Conservation (phyloP, 2,797 vertebrate genomes). For the Acanthornis magna region DNA sequence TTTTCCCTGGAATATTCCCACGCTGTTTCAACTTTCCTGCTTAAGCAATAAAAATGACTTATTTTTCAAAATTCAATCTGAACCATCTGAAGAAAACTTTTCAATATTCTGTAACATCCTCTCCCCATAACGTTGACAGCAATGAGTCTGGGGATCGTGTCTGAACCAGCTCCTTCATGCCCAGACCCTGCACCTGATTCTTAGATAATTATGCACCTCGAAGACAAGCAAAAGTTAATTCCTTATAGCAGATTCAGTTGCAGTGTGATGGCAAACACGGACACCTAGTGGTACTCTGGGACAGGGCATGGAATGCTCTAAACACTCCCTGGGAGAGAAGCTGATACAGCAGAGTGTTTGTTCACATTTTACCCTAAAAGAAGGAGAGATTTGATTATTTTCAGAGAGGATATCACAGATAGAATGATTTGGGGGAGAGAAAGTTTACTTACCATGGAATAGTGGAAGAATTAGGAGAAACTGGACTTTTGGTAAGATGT, state of each 20-base stretch:
- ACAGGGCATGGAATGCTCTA: neutral
- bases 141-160: neutral
- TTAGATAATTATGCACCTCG: neutral
- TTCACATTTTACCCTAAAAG: neutral
- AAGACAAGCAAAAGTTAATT: neutral
- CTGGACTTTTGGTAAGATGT: neutral
- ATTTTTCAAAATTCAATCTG: neutral
- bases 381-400: neutral
- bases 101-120: neutral
- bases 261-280: constrained; percentile 40
- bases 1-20: neutral
- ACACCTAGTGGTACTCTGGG: constrained; percentile 52
- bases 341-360: neutral
- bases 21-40: neutral
- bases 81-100: neutral
- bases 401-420: neutral
- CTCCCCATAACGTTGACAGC: neutral
- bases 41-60: neutral
- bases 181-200: neutral
- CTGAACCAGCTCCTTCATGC: neutral
- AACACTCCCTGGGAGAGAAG: neutral
- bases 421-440: neutral
- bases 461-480: neutral
- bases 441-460: neutral
- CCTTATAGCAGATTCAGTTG: neutral